Evolutionary conservation across 92 coral and sea anemone genomes (phyloP).

Genomic region (Diadumene lineata): DNA sequence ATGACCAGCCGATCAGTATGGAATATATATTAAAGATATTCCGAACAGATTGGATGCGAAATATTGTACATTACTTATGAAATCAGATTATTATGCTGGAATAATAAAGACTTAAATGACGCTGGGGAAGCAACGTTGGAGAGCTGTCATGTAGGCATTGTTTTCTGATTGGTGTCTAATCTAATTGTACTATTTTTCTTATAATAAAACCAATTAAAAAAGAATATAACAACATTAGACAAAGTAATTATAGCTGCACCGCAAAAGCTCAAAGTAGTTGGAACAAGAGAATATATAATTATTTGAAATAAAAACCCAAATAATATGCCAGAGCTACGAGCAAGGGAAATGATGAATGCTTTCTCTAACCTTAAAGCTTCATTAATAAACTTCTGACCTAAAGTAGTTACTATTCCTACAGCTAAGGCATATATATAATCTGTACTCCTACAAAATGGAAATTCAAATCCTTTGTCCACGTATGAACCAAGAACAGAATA

Average conservation of each 20-base stretch:
- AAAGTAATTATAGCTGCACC: conserved; percentile 22
- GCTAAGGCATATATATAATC: conserved; percentile 11
- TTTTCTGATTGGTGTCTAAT: no score
- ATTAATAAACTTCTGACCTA: conserved; percentile 6
- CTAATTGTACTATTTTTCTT: not conserved
- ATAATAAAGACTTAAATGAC: no score
- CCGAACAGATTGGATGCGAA: no score
- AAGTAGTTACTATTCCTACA: not conserved
- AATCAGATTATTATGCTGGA: no score
- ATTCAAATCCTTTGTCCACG: conserved; percentile 24
- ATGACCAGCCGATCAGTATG: no score
- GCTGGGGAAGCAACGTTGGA: no score
- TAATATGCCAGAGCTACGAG: conserved; percentile 15
- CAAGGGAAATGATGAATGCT: conserved; percentile 21
- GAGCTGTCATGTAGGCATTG: no score
- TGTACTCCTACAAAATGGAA: conserved; percentile 14
- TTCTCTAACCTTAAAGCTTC: conserved; percentile 3
- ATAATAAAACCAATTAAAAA: conserved; percentile 3
- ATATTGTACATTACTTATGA: no score
- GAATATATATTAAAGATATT: no score
- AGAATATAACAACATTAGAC: conserved; percentile 8
- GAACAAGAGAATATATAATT: conserved; percentile 7
- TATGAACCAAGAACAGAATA: conserved; percentile 14
- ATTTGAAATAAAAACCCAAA: conserved; percentile 17
- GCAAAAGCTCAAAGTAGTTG: conserved; percentile 16